phyloP scores from a whole-genome alignment of 1,140 invertebrate species.

The Apolygus lucorum region DNA sequence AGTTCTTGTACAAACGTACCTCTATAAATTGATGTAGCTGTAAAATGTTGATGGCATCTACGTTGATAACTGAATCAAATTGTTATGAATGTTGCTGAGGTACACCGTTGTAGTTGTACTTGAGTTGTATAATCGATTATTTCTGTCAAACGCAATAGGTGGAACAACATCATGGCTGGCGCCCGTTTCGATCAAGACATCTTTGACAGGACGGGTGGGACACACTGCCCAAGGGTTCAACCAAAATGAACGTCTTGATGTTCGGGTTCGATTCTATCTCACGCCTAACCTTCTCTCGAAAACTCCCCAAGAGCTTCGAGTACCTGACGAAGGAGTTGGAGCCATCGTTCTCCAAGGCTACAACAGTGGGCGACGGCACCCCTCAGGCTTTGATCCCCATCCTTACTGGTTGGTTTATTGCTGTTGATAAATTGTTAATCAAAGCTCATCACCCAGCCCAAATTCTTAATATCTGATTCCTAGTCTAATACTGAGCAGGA shows the following conservation, averaged over 20 bases:
- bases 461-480: no score
- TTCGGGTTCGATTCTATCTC: slow-evolving; percentile 88
- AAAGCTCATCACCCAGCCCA: no score
- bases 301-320: slow-evolving; percentile 70
- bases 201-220: slow-evolving; percentile 44
- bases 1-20: no score
- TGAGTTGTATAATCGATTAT: no score
- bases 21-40: no score
- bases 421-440: no score
- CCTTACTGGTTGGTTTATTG: slow-evolving; percentile 75
- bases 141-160: no score
- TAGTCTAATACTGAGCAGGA: no score
- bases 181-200: slow-evolving; percentile 44
- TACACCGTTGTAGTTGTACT: no score
- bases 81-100: no score
- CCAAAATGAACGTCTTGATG: slow-evolving; percentile 71
- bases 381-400: slow-evolving; percentile 87
- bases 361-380: slow-evolving; percentile 90
- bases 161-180: slow-evolving; percentile 50
- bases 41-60: no score
- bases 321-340: slow-evolving; percentile 62
- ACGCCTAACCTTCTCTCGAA: slow-evolving; percentile 73
- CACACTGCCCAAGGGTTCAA: slow-evolving; percentile 41
- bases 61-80: no score
- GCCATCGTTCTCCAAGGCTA: slow-evolving; percentile 65